Evolutionary conservation across 2,888 invertebrate species (phyloP).

Genomic region (Ophonus ardosiacus): DNA sequence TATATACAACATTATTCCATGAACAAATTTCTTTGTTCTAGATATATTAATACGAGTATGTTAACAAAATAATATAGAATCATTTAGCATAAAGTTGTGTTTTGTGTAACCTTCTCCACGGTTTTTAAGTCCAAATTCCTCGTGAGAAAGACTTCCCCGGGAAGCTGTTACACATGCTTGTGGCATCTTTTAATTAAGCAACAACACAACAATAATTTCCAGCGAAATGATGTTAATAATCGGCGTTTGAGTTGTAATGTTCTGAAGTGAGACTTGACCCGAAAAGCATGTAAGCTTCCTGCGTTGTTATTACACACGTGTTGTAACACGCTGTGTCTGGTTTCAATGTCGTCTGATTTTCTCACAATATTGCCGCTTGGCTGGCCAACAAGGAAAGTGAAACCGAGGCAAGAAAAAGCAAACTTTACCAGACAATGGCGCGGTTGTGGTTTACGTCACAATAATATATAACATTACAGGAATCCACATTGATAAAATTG

Average conservation of each 20-base stretch:
- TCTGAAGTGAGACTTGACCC: constrained; percentile 2
- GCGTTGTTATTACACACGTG: constrained; percentile 48
- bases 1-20: too few species aligned
- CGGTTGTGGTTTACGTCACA: constrained; percentile 36
- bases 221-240: constrained; percentile 6
- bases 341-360: constrained; percentile 61
- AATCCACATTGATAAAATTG: neutral
- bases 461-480: constrained; percentile 40
- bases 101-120: neutral
- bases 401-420: constrained; percentile 48
- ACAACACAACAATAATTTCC: neutral
- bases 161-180: neutral
- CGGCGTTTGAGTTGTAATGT: constrained; percentile 1
- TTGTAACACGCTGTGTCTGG: constrained; percentile 29
- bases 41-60: too few species aligned
- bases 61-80: too few species aligned
- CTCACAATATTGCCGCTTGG: constrained; percentile 61
- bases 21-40: too few species aligned
- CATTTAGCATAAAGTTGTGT: neutral
- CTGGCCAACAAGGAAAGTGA: constrained; percentile 61
- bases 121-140: neutral
- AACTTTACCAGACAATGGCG: constrained; percentile 41
- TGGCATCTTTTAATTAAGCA: constrained; percentile 12
- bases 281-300: constrained; percentile 45
- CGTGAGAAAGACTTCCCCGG: neutral